Evolutionary conservation across 2,113 vertebrate genomes (phyloP).

Genomic region (Sphaerodactylus townsendi): DNA sequence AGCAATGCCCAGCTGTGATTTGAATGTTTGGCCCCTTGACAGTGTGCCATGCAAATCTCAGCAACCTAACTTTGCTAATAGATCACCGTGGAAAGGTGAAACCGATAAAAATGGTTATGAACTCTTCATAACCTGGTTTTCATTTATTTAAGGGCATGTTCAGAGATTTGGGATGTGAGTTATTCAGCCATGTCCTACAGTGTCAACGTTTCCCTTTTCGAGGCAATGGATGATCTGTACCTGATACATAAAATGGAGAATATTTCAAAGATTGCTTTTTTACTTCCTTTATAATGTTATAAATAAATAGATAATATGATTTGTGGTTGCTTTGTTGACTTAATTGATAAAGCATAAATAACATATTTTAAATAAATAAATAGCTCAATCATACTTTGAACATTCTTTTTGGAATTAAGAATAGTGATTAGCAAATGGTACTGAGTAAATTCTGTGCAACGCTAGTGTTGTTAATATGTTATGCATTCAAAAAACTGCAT

Average conservation of each 20-base stretch:
- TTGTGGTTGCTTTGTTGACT: too few relatives aligned
- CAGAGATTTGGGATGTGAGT: not conserved
- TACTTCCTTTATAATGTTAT: not conserved
- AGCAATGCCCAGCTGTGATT: not conserved
- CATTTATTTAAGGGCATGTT: not conserved
- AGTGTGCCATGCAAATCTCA: not conserved
- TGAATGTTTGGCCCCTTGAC: not conserved
- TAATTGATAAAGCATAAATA: too few relatives aligned
- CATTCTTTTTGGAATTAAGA: not conserved
- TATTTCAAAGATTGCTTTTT: not conserved
- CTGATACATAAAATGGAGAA: not conserved
- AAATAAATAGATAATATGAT: not conserved
- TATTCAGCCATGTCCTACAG: not conserved
- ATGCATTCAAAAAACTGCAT: not conserved
- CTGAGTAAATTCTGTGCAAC: not conserved
- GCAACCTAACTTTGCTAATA: not conserved
- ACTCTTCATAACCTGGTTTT: not conserved
- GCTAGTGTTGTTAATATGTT: not conserved
- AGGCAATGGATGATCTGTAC: not conserved
- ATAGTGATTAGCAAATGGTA: not conserved
- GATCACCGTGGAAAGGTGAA: not conserved
- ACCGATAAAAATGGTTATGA: not conserved
- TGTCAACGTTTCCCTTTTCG: not conserved
- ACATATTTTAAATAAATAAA: too few relatives aligned
- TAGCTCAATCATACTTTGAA: not conserved